phyloP scores from a whole-genome alignment of 2,797 vertebrate genomes.

The Distichodus sexfasciatus region DNA sequence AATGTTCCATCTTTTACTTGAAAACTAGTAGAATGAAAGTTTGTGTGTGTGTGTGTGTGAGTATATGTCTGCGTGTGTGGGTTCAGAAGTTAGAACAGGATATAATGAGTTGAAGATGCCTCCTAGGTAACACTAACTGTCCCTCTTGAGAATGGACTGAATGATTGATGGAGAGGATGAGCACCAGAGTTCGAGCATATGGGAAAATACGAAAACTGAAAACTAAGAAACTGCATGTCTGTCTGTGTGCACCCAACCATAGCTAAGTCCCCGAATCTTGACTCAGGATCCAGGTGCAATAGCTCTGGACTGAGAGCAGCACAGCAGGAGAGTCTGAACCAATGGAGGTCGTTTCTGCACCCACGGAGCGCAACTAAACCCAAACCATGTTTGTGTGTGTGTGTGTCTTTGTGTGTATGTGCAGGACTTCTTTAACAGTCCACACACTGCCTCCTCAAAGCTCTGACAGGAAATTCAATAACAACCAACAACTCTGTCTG shows the following conservation, averaged over 20 bases:
- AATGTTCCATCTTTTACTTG: too few species aligned
- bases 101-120: too few species aligned
- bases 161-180: conserved; percentile 20
- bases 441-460: conserved; percentile 26
- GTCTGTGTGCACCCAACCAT: conserved; percentile 53
- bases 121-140: conserved; percentile 33
- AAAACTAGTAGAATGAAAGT: too few species aligned
- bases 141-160: conserved; percentile 18
- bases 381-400: conserved; percentile 39
- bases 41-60: too few species aligned
- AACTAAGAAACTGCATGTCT: conserved; percentile 16
- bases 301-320: conserved; percentile 42
- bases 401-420: conserved; percentile 1
- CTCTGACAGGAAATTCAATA: conserved; percentile 31
- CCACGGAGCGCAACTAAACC: conserved; percentile 67
- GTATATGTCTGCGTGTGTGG: too few species aligned
- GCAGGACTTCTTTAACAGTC: conserved; percentile 13
- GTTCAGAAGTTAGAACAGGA: too few species aligned
- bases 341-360: conserved; percentile 68
- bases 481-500: conserved; percentile 9
- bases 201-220: too few species aligned
- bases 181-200: conserved; percentile 1
- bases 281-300: conserved; percentile 47
- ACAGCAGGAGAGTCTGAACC: conserved; percentile 54
- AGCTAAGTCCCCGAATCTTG: conserved; percentile 60